Conservation (phyloP, 2,113 vertebrate species). For the Lophotis ruficrista region DNA sequence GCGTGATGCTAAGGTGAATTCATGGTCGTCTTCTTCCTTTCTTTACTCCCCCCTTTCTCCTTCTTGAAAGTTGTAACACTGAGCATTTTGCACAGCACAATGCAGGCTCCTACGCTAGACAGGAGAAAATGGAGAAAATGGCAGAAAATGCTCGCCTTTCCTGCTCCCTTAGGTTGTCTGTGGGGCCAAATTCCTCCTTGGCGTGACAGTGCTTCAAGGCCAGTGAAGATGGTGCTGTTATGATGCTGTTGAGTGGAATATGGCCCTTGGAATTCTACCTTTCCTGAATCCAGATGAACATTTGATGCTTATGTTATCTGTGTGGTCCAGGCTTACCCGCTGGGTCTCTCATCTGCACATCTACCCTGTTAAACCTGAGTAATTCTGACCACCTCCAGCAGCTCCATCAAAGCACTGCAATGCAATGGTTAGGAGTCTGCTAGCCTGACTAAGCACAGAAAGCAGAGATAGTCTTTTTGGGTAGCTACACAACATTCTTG, state of each 20-base stretch:
- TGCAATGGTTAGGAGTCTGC: not conserved
- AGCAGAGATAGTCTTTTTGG: not conserved
- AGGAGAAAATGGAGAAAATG: not conserved
- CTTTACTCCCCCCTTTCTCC: not conserved
- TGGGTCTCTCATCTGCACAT: not conserved
- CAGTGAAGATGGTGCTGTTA: not conserved
- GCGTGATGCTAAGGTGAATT: not conserved
- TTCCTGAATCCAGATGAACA: not conserved
- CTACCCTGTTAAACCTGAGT: not conserved
- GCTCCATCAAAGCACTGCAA: not conserved
- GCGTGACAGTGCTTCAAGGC: not conserved
- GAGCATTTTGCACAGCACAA: not conserved
- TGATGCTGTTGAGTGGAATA: not conserved
- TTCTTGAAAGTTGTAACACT: not conserved
- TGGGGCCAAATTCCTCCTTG: not conserved
- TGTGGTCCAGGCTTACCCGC: not conserved
- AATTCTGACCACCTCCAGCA: not conserved
- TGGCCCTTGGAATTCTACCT: not conserved
- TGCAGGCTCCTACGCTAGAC: fast-evolving
- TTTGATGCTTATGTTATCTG: not conserved
- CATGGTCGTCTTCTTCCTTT: not conserved
- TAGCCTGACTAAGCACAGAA: not conserved
- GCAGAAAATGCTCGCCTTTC: not conserved
- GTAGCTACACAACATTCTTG: not conserved
- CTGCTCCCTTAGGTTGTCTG: not conserved